These are phyloP conservation scores for Dreissena rostriformis DNA, from an alignment of 1,140 invertebrate species.

Conservation along the genomic window DNA sequence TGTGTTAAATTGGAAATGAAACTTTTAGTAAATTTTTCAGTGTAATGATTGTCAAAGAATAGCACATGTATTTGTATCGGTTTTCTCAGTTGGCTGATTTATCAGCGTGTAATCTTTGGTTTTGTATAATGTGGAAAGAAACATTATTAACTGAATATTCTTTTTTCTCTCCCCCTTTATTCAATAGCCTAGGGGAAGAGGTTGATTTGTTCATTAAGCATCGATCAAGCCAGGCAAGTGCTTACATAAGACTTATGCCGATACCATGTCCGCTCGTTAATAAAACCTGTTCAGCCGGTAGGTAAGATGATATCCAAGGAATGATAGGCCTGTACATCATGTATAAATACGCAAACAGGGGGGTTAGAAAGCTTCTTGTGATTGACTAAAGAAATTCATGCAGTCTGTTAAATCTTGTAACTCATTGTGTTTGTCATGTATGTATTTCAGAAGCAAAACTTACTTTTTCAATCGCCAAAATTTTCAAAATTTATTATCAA, in stretches of 20 bases:
- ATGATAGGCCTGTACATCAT: no score
- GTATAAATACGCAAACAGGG: no score
- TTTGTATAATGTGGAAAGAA: slow-evolving; percentile 31
- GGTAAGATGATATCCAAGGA: neutral
- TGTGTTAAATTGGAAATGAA: neutral
- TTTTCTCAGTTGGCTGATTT: neutral
- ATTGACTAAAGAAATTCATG: no score
- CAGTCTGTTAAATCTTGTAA: no score
- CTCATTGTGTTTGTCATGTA: no score
- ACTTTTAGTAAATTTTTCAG: no score
- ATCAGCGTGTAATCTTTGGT: slow-evolving; percentile 12
- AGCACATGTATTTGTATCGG: slow-evolving; percentile 49
- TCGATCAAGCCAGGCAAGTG: slow-evolving; percentile 56
- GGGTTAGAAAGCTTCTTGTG: no score
- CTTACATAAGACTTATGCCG: slow-evolving; percentile 37
- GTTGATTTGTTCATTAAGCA: slow-evolving; percentile 49
- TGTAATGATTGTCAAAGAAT: slow-evolving; percentile 11
- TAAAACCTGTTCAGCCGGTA: neutral
- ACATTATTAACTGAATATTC: slow-evolving; percentile 49
- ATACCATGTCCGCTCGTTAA: neutral
- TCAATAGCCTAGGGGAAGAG: slow-evolving; percentile 61
- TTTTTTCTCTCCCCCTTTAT: slow-evolving; percentile 59
- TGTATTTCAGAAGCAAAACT: no score
- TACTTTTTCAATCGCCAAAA: no score
- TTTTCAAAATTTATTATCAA: no score